Base-by-base conservation (phyloP, 1,140 invertebrate genomes). In the Wiebesia pumilae region DNA sequence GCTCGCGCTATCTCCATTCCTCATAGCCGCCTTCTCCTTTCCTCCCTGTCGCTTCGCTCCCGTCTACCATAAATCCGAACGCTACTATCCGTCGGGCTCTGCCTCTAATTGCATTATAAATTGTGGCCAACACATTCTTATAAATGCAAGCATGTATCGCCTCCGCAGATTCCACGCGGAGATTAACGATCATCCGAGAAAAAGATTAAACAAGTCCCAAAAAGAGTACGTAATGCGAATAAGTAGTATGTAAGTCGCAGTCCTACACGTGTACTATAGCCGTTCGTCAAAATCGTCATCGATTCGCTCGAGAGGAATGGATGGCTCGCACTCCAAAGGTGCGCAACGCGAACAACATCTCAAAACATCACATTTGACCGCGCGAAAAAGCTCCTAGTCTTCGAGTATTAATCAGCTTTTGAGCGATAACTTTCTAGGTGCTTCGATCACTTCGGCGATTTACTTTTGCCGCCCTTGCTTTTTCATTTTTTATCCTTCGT, bases 41-140 rank as follows among this genome's bases (percentile, higher is more conserved):
- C 51, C 80, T n/a, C 69, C 54, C 73, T 78, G 27, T 75, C 78
- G 82, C 58, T 78, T 67, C 30, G 1, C 87, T 79, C 89, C 51
- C 30, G n/a, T 90, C 92, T 91, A 91, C 92, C 92, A 93, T 93
- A 93, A 93, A 93, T 93, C 91, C 92, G 90, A 90, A 92, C 78
- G 67, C 92, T 93, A 93, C 92, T 91, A 93, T 93, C 65, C 69
- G 30, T 91, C 90, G 88, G 90, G 54, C 78, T 21, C 40, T 38
- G 65, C 91, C 92, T 93, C 92, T 93, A 93, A 93, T 93, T 93
- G 93, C 92, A 93, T 93, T 93, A 93, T 93, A 93, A 93, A 93
- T 93, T 93, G 92, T 92, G 92, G 88, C 90, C 87, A 89, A 89
- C 89, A 89, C 90, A 92, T 90, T 90, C 92, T 91, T 89, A 89